Base-by-base conservation (phyloP, 2,113 vertebrate genomes). In the Telmatochromis sp. region DNA sequence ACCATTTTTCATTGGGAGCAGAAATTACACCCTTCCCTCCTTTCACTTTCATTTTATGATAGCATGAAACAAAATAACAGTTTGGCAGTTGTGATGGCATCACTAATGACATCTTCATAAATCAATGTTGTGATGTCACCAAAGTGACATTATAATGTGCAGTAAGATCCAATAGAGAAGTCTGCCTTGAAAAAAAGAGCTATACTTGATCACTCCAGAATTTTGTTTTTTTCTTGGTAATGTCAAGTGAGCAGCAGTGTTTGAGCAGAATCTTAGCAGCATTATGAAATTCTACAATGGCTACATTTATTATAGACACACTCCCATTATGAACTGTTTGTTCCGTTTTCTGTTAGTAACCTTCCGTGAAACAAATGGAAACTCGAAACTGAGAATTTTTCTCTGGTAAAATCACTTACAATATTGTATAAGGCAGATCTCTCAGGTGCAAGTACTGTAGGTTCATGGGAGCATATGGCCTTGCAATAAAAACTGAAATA, bases 351-450 rank as follows among this genome's bases (percentile, higher is more conserved):
- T 28, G 2, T 21, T 49, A 9, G 45, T 7, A 26, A 13, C 6
- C 11, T 58, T 45, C 40, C 31, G 42, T 35, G 68, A 70, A 31
- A 85, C 54, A 65, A 84, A 81, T 45, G 7, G 63, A 84, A 78
- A 78, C 33, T 81, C 9, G 9, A 86, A 81, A 40, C 45, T 53
- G 54, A 79, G 31, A 55, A n/a, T 55, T 28, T 79, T 21, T 37
- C 11, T 35, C 12, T 26, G 3, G 42, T 9, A 40, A 33, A 68
- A 73, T 60, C 10, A 23, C 42, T n/a, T 37, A 28, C 54, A 33
- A 51, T 83, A 17, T 73, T 6, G 47, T 80, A 78, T 90, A 91
- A 91, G 88, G 88, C 83, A 85, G 40, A 80, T 87, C 55, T 7
- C 14, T 75, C 42, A 45, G 21, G 33, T 60, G 6, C 5, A 7